Evolutionary conservation across 1,140 invertebrate genomes (phyloP), one percentile per base, ranked within the genome.

Genomic region (Zaprionus capensis): DNA sequence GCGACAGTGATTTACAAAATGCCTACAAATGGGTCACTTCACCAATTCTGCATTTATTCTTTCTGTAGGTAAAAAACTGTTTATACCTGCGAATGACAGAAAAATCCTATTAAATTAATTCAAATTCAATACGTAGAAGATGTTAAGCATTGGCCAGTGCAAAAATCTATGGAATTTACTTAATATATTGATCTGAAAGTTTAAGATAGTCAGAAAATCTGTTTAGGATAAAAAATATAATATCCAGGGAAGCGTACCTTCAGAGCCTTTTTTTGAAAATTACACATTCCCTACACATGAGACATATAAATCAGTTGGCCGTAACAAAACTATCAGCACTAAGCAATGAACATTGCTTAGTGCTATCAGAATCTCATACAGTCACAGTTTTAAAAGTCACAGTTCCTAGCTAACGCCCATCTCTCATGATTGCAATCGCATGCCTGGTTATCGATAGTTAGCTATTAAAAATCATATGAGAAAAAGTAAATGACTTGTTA

Each of bases 401-500:
- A 51, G 46, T 59, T 6, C 6, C n/a, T 44, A 36, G 7, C 17
- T 17, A 5, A 44, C 34, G 36, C 26, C 22, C 63, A 53, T 58
- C 64, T 4, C 56, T 67, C 5, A n/a, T 1, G n/a, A 5, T 5
- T 4, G 15, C 15, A 17, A 61, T 63, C 56, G 58, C 59, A 5
- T 34, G 4, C 28, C 14, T 0, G 2, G 11, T 6, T 51, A 71
- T 75, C 72, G 72, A 75, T 71, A 71, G 17, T 38, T 61, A 24
- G 22, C 17, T 24, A 57, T n/a, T 38, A 51, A 44, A 74, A 70
- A 75, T 75, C 71, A 71, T 75, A 57, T 64, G 63, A 56, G 34
- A 66, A 62, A 55, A 59, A 38, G 31, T 72, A 72, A 72, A 55
- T 71, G 68, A 76, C 55, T 71, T 34, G 20, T 53, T 71, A 75